These are phyloP conservation scores for Apaloderma vittatum DNA, from an alignment of 2,113 vertebrate species.

Conservation along the genomic window DNA sequence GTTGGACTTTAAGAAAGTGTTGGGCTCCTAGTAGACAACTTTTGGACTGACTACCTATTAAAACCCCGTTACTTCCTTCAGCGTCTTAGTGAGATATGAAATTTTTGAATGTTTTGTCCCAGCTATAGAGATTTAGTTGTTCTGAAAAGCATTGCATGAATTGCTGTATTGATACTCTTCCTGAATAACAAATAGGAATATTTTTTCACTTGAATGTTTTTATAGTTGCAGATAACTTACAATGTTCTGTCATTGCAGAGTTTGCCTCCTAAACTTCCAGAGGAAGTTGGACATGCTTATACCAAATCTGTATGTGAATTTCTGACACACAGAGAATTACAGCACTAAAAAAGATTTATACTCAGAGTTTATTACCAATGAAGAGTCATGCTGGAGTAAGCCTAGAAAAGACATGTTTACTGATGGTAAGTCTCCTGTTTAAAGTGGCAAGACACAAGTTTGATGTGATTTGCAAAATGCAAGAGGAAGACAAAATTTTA, in stretches of 20 bases:
- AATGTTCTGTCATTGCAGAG: constrained; percentile 12
- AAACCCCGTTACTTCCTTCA: not conserved
- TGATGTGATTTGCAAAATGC: constrained; percentile 16
- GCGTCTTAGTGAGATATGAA: not conserved
- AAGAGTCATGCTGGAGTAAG: not conserved
- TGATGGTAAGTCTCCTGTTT: not conserved
- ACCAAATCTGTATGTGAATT: not conserved
- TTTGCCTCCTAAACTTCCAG: constrained; percentile 49
- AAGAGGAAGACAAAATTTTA: constrained; percentile 41
- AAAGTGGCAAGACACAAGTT: constrained; percentile 12
- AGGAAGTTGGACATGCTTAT: constrained; percentile 20
- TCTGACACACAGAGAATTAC: constrained; percentile 12
- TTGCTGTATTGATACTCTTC: not conserved
- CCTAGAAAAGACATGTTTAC: constrained; percentile 23
- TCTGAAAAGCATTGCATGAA: not conserved
- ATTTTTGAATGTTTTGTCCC: not conserved
- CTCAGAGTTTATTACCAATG: constrained; percentile 42
- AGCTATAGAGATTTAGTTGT: not conserved
- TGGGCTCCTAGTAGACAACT: not conserved
- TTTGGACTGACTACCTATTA: not conserved
- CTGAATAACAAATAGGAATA: constrained; percentile 35
- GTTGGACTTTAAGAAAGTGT: not conserved
- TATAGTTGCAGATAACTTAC: not conserved
- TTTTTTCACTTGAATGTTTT: constrained; percentile 45
- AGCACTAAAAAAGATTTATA: constrained; percentile 48